Evolutionary conservation across 2,797 vertebrate genomes (phyloP).

Genomic region (Manis crassicaudata): DNA sequence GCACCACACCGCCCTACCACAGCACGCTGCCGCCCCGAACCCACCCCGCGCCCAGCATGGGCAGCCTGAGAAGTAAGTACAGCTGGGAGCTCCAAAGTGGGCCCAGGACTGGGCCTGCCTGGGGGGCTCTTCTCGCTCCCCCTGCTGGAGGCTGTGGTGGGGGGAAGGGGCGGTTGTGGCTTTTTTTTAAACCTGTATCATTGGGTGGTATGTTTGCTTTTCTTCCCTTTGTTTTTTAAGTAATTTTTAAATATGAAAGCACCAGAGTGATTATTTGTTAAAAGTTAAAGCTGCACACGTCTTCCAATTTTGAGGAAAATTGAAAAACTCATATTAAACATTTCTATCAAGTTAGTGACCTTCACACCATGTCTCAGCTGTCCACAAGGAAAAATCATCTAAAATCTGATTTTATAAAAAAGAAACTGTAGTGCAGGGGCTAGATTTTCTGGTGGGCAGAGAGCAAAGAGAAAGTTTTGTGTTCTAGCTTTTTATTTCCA

Average conservation of each 20-base stretch:
- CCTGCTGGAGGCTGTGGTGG: accelerated
- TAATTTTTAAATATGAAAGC: not conserved
- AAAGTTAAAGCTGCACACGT: not conserved
- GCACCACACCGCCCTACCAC: slow-evolving; percentile 95
- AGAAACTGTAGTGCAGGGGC: accelerated
- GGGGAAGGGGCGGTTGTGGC: too few relatives aligned
- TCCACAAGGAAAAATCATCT: not conserved
- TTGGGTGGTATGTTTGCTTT: not conserved
- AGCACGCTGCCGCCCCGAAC: slow-evolving; percentile 94
- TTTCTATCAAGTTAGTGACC: not conserved
- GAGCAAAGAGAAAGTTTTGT: not conserved
- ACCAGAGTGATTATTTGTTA: not conserved
- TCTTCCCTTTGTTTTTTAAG: not conserved
- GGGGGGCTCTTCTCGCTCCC: too few relatives aligned
- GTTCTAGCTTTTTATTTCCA: not conserved
- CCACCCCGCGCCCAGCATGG: slow-evolving; percentile 89
- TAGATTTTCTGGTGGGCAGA: not conserved
- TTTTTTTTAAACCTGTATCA: not conserved
- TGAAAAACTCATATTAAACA: not conserved
- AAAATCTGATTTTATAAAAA: not conserved
- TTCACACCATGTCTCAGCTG: not conserved
- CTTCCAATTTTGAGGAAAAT: not conserved
- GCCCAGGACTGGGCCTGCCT: too few relatives aligned
- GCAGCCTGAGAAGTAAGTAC: slow-evolving; percentile 94
- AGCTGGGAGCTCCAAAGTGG: too few relatives aligned